Base-by-base conservation (phyloP, 2,888 invertebrate species). In the Brenthis ino region DNA sequence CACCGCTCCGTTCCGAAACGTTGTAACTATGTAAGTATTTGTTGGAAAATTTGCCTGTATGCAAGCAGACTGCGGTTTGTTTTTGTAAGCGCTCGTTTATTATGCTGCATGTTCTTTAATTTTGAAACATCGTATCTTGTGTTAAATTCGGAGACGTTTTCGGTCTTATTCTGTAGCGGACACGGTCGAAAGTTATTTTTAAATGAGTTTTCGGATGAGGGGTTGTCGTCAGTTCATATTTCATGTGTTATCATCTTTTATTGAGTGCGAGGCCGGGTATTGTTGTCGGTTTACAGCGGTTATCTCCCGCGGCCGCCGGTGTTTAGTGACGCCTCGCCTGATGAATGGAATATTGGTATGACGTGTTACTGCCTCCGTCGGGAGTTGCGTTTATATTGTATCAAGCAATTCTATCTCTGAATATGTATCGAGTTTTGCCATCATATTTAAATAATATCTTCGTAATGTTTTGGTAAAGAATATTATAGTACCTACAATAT, bases 201-300 rank as follows among this genome's bases (percentile, higher is more conserved):
- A 65, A 43, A 43, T 12, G 57, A 43, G 56, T 37, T 16, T 74
- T 79, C 60, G 76, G 79, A 76, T 77, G 85, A 86, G 87, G 89
- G 89, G 89, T 73, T 88, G 84, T 86, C 83, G 82, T 81, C 85
- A 89, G 91, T 92, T 91, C 92, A 92, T 92, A 93, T 91, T 93
- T 93, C 91, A 92, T 89, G 86, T 88, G 92, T 91, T 93, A 93
- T 93, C 92, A 92, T 93, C 91, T 91, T 93, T 93, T 93, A 93
- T 93, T 91, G 91, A 93, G 92, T 93, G 92, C 87, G 89, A 91
- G 91, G 83, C 80, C 77, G 85, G 85, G 91, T 81, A 90, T 92
- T 92, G 92, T 93, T 89, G 91, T 86, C 87, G 92, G 90, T 92
- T 91, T 91, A 91, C 87, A 81, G 87, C 82, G 91, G 91, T 90